A percentile compares a stretch with the other conserved stretches of the same genome.
Evolutionary conservation across 2,888 invertebrate species (phyloP).

Genomic region (Nasonia oneida): DNA sequence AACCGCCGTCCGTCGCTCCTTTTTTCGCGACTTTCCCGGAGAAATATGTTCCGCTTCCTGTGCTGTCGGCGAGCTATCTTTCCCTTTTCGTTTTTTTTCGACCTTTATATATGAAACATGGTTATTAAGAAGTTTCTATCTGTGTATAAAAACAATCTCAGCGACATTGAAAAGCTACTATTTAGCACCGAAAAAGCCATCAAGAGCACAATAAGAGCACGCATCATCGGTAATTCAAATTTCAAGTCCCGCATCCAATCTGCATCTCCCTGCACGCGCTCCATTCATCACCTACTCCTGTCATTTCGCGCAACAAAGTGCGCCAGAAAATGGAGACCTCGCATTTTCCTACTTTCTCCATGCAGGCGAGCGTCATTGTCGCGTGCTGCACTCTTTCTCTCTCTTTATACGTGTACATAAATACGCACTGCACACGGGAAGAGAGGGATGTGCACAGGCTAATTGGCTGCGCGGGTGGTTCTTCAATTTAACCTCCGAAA

Average conservation of each 20-base stretch:
- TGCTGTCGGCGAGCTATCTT: conserved; percentile 62
- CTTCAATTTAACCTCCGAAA: conserved; percentile 58
- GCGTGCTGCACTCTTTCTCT: conserved; percentile 31
- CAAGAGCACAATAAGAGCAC: background rate
- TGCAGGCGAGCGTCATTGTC: conserved; percentile 27
- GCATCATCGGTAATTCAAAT: conserved; percentile 40
- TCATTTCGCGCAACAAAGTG: conserved; percentile 18
- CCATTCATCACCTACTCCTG: background rate
- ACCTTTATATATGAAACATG: too few relatives aligned
- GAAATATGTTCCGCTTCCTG: conserved; percentile 76
- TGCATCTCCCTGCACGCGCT: conserved; percentile 2
- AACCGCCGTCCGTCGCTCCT: conserved; percentile 43
- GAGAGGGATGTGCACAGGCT: background rate
- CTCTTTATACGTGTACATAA: background rate
- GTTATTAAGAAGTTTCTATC: background rate
- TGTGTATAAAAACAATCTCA: background rate
- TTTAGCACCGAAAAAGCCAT: background rate
- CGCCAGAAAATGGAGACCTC: conserved; percentile 36
- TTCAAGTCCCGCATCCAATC: conserved; percentile 11
- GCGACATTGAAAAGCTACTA: background rate
- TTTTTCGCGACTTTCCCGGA: conserved; percentile 64
- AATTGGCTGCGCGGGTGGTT: conserved; percentile 51
- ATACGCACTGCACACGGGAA: background rate
- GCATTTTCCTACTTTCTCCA: too few relatives aligned
- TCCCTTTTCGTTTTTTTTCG: background rate